Base-by-base conservation (phyloP, 2,888 invertebrate genomes). In the Stratiomys singularior region DNA sequence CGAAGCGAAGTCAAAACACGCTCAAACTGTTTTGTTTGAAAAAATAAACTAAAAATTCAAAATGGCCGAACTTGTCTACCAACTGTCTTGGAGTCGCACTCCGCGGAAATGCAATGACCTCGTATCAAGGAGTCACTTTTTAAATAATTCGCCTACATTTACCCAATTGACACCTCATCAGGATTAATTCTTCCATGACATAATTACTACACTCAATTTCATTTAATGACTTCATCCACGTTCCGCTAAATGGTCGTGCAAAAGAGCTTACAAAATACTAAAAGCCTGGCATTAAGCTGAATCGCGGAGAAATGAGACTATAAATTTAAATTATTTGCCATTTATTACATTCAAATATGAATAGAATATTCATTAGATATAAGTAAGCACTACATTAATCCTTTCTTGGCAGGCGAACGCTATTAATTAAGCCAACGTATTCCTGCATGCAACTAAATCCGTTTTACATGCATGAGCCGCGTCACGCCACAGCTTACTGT, bases 261-360 rank as follows among this genome's bases (percentile, higher is more conserved):
- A 13, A 2, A 13, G 23, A 63, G 27, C 25, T 60, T n/a, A 60
- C 27, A 13, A 15, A 63, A 28, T 37, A 37, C 37, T 9, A 37
- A 9, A 37, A 37, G 37, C 5, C 37, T 5, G 3, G 37, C 37
- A 63, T 11, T 28, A 63, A 15, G 27, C 25, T 63, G 11, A 63
- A 63, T 28, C 3, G 11, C 63, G 11, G 28, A 63, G n/a, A 23
- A 25, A 11, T 25, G 63, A 63, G 28, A 23, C 63, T 5, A 27
- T 27, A 25, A 28, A 63, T 63, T 63, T 63, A 63, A 63, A 27
- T 28, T 25, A 63, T 63, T 27, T 28, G 63, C 25, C 63, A 63
- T 28, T 63, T 23, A 63, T 13, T 15, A 13, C 63, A 11, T 27
- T 63, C 27, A 4, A 28, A 63, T 63, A 63, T 28, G 63, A 63